Percentiles rank a stretch among this genome's conserved stretches.
Conservation (phyloP, 2,113 vertebrate genomes). For the Onychorhynchus coronatus region DNA sequence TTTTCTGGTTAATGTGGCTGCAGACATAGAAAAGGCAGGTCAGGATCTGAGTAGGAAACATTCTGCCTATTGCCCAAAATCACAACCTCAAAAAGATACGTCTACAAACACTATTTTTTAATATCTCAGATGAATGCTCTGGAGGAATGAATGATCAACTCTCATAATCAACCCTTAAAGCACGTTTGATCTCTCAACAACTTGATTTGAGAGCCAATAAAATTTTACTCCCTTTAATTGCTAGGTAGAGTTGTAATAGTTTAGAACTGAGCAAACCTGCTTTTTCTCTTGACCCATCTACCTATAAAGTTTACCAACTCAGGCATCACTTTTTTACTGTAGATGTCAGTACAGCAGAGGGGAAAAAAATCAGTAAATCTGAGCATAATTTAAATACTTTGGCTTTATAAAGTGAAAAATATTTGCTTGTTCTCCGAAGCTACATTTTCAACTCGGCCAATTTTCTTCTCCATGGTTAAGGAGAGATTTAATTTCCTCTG, state of each 20-base stretch:
- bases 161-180: neutral
- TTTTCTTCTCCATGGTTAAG: neutral
- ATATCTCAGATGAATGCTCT: neutral
- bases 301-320: neutral
- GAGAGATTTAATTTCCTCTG: neutral
- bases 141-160: neutral
- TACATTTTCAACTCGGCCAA: neutral
- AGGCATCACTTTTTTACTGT: neutral
- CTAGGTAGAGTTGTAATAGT: neutral
- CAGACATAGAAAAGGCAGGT: slow-evolving; percentile 16
- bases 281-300: neutral
- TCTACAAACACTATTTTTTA: neutral
- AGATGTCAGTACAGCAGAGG: neutral
- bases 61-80: neutral
- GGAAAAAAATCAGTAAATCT: neutral
- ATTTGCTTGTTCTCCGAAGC: neutral
- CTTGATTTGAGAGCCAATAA: neutral
- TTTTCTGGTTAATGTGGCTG: slow-evolving; percentile 99
- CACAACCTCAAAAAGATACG: neutral
- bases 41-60: slow-evolving; percentile 14
- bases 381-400: neutral
- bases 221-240: neutral
- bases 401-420: neutral
- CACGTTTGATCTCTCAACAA: neutral
- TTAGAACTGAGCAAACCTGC: neutral